Percentiles rank a stretch among this genome's conserved stretches.
These are phyloP conservation scores for Nothoprocta perdicaria DNA, from an alignment of 2,113 vertebrate genomes.

Conservation along the genomic window DNA sequence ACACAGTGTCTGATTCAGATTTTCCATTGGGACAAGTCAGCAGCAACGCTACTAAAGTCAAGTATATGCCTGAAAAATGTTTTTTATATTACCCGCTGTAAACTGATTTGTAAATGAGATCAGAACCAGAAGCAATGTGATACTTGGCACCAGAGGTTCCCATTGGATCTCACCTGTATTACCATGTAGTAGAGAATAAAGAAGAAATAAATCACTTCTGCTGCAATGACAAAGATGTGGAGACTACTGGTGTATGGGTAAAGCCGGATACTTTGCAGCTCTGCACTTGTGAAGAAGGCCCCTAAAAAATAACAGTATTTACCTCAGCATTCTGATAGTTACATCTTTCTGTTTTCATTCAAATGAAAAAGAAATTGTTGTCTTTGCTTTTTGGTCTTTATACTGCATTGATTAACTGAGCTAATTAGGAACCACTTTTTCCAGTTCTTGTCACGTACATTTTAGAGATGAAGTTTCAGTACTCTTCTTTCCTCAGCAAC, in stretches of 20 bases:
- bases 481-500: neutral
- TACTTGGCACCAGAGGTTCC: neutral
- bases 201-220: slow-evolving; percentile 89
- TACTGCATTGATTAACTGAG: neutral
- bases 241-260: slow-evolving; percentile 88
- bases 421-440: neutral
- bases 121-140: neutral
- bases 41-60: neutral
- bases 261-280: slow-evolving; percentile 89
- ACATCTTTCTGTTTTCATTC: neutral
- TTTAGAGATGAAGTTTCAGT: neutral
- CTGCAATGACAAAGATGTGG: slow-evolving; percentile 90
- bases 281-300: slow-evolving; percentile 83
- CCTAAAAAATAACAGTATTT: slow-evolving; percentile 75
- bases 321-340: neutral
- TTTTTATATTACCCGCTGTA: too few species aligned
- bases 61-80: neutral
- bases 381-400: neutral
- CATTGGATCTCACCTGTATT: slow-evolving; percentile 83
- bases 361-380: neutral
- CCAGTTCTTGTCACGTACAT: neutral
- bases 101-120: neutral
- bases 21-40: neutral
- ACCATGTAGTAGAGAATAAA: slow-evolving; percentile 93
- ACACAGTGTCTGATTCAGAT: neutral